Evolutionary conservation across 1,140 invertebrate genomes (phyloP), one percentile per base, ranked within the genome.

Genomic region (Caligus rogercresseyi): DNA sequence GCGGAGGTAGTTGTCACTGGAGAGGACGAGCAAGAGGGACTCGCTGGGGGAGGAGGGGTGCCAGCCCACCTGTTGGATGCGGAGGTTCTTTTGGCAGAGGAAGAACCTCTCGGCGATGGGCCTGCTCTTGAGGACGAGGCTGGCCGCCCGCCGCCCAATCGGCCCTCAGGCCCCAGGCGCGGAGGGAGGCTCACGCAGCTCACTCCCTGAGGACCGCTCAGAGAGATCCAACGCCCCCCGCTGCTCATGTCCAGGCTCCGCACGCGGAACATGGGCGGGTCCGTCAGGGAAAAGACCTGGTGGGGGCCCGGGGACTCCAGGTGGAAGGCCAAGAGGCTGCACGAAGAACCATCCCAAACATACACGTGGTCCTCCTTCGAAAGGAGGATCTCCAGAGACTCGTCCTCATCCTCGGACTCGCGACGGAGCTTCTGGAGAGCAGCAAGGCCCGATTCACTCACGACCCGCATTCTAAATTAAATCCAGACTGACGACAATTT

Each of bases 21-120:
- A 24, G 15, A 60, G 26, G 4, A 31, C 25, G 2, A 20, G 15
- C 18, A 60, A 21, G 51, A 31, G 57, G 2, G 16, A 18, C 7
- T 60, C 57, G 4, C 18, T 7, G 2, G 25, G 14, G n/a, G 57
- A 60, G 1, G 24, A 24, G 1, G 26, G 57, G 16, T 60, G 57
- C 14, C 24, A 60, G 2, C 16, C 57, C 20, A 18, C 24, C 24
- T 60, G 24, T 25, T 60, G 57, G 15, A 60, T 2, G 15, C 26
- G 2, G 23, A 43, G 7, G 13, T 31, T 25, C 24, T n/a, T 25
- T 2, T 60, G 13, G n/a, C 57, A 26, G 1, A 52, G 21, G 57
- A 60, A 60, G 16, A 60, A 60, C 18, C 57, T 14, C 23, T 60
- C 24, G 24, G 57, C 57, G 18, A 60, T 2, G 23, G 57, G 57